A percentile compares a stretch with the other conserved stretches of the same genome.
Conservation (phyloP, 2,888 invertebrate species). For the Torymus auratus region DNA sequence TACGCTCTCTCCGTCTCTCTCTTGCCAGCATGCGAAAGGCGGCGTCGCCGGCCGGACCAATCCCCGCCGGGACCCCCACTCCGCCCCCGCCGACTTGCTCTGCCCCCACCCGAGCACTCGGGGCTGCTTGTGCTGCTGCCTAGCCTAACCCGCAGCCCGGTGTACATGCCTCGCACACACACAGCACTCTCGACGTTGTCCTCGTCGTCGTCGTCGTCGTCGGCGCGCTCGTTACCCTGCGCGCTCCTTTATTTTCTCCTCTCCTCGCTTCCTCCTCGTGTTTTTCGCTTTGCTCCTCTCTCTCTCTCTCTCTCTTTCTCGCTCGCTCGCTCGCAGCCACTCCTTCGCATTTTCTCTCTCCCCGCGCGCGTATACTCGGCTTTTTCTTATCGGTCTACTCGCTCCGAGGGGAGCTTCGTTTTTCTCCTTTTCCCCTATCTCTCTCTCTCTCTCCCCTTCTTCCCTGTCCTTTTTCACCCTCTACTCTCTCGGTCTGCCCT, state of each 20-base stretch:
- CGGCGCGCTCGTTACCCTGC: neutral
- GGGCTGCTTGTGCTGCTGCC: too few species aligned
- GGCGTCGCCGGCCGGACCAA: constrained; percentile 29
- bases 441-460: too few species aligned
- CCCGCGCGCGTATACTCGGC: neutral
- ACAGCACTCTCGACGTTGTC: too few species aligned
- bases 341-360: neutral
- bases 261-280: neutral
- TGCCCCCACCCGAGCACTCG: too few species aligned
- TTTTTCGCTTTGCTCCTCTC: neutral
- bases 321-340: neutral
- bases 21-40: constrained; percentile 16
- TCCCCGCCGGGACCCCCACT: constrained; percentile 16
- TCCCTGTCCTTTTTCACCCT: too few species aligned
- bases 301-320: neutral
- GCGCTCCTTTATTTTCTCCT: neutral
- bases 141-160: too few species aligned
- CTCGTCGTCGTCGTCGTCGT: too few species aligned
- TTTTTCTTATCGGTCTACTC: neutral
- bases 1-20: constrained; percentile 32
- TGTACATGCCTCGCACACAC: too few species aligned
- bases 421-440: neutral
- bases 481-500: too few species aligned
- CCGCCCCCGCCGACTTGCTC: constrained; percentile 20
- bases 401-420: neutral